Conservation (phyloP, 1,140 invertebrate genomes). For the Homarus americanus region DNA sequence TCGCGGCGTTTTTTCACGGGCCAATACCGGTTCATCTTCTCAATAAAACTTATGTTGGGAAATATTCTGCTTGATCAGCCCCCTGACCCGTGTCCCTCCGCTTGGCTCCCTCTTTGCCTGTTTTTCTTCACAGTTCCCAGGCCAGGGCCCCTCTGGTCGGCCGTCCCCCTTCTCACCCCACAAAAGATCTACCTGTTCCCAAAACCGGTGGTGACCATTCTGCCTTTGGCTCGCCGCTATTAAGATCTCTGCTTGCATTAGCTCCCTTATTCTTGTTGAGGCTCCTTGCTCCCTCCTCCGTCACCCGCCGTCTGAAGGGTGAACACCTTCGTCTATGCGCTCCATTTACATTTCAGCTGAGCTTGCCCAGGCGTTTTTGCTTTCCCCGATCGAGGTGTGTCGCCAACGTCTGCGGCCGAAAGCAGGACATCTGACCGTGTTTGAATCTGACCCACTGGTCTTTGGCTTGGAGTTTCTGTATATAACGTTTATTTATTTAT, state of each 20-base stretch:
- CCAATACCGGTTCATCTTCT: slow-evolving; percentile 38
- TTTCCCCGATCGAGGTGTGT: slow-evolving; percentile 16
- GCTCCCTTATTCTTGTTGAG: slow-evolving; percentile 53
- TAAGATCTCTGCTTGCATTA: slow-evolving; percentile 70
- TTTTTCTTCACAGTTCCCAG: slow-evolving; percentile 43
- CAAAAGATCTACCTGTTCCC: slow-evolving; percentile 62
- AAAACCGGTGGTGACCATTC: slow-evolving; percentile 43
- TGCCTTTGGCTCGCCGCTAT: slow-evolving; percentile 55
- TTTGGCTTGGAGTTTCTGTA: neutral
- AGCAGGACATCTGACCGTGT: slow-evolving; percentile 41
- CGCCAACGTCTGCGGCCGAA: slow-evolving; percentile 11
- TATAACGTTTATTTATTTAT: too few species aligned
- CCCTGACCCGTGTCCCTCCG: slow-evolving; percentile 32
- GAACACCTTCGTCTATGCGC: slow-evolving; percentile 61
- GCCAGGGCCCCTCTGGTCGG: slow-evolving; percentile 24
- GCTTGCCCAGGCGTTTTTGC: slow-evolving; percentile 63
- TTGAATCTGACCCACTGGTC: slow-evolving; percentile 10
- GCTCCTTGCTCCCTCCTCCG: slow-evolving; percentile 31
- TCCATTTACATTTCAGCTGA: slow-evolving; percentile 47
- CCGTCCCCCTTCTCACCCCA: slow-evolving; percentile 3
- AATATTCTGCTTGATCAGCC: slow-evolving; percentile 62
- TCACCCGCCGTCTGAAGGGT: slow-evolving; percentile 36
- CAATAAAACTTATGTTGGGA: slow-evolving; percentile 56
- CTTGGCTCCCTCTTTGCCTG: slow-evolving; percentile 27
- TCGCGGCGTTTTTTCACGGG: neutral